These are phyloP conservation scores for Myripristis murdjan DNA, from an alignment of 2,797 vertebrate genomes.

Conservation along the genomic window DNA sequence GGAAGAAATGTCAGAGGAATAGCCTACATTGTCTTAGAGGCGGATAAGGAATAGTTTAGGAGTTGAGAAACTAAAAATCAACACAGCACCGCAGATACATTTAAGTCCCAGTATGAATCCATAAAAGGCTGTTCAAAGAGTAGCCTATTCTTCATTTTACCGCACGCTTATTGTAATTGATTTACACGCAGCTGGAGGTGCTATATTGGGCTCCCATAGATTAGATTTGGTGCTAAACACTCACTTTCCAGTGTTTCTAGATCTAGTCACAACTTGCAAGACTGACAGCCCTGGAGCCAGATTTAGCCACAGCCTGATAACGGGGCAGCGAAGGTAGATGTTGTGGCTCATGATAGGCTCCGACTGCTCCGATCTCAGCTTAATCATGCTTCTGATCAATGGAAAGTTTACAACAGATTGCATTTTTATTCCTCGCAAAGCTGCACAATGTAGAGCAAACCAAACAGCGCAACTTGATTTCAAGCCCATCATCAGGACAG, in stretches of 20 bases:
- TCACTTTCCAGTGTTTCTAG: slow-evolving; percentile 55
- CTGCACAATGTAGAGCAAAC: not conserved
- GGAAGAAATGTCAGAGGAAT: too few species aligned
- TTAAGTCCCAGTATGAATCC: too few species aligned
- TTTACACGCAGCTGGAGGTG: slow-evolving; percentile 18
- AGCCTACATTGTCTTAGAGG: too few species aligned
- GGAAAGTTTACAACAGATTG: slow-evolving; percentile 23
- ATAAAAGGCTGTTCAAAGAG: too few species aligned
- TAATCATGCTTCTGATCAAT: not conserved
- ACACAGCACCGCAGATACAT: too few species aligned
- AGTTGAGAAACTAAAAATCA: too few species aligned
- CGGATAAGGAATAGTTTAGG: too few species aligned
- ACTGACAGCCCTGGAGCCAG: slow-evolving; percentile 35
- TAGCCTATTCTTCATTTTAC: not conserved
- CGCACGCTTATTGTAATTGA: slow-evolving; percentile 6
- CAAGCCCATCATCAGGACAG: too few species aligned
- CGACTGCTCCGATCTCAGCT: slow-evolving; percentile 18
- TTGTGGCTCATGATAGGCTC: not conserved
- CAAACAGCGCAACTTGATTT: too few species aligned
- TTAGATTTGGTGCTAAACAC: slow-evolving; percentile 22
- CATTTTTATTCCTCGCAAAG: not conserved
- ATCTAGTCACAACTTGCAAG: slow-evolving; percentile 59
- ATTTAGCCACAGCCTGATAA: slow-evolving; percentile 64
- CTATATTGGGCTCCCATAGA: not conserved
- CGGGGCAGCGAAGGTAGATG: slow-evolving; percentile 8